Evolutionary conservation across 2,797 vertebrate genomes (phyloP), one percentile per base, ranked within the genome.

Genomic region (Leucoraja ocellata): DNA sequence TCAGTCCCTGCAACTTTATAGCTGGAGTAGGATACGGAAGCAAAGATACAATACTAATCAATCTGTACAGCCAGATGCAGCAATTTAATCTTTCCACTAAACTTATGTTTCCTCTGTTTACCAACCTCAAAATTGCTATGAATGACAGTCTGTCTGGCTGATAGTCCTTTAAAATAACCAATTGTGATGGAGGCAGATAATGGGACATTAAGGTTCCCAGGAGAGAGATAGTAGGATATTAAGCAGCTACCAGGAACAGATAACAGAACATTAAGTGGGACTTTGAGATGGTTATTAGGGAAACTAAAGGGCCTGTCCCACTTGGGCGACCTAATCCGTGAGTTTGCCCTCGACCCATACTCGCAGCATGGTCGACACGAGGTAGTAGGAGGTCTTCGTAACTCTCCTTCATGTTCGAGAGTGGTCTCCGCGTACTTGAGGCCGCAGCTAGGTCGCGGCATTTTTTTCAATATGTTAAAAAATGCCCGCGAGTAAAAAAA

Each of bases 51-150:
- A 21, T 36, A 14, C 36, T 46, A 92, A 92, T 76, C 73, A 58
- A 46, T 76, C 73, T 76, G 71, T 46, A 92, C 73, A n/a, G 68
- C 68, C 23, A 58, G 90, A 28, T 54, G 71, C 90, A 28, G 25
- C 73, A 71, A 92, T 76, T 73, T 74, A 46, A 92, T 92, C 90
- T 28, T 73, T 25, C 39, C 36, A 9, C 39, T 74, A 76, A 76
- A 76, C 65, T 73, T 28, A 54, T 74, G 39, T 54, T 91, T 76
- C 68, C 73, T 92, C 90, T 92, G 71, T 92, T 92, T 92, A 92
- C 71, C 90, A 54, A 76, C 68, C 90, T 74, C 39, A 76, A 91
- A 92, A 92, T 92, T 92, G 68, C 71, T 54, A 23, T 74, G 90
- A 21, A 36, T 74, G 90, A 92, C 90, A 76, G 39, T 74, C 76